Conservation (phyloP, 2,797 vertebrate species). For the Chloroceryle amazona region DNA sequence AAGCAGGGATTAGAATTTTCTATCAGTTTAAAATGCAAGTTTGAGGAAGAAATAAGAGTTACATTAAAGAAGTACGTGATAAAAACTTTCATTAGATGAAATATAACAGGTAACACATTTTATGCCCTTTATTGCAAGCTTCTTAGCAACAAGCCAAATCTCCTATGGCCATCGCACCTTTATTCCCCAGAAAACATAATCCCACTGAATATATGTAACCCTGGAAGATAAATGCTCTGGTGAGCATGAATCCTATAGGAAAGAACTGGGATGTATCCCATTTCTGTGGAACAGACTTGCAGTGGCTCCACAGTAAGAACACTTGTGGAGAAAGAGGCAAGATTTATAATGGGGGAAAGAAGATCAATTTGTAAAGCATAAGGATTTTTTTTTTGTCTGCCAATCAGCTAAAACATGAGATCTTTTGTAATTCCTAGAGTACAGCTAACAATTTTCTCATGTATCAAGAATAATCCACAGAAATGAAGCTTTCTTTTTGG, state of each 20-base stretch:
- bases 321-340: not conserved
- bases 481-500: not conserved
- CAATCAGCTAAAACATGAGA: not conserved
- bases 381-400: not conserved
- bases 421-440: not conserved
- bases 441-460: not conserved
- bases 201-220: not conserved
- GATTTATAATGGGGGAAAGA: not conserved
- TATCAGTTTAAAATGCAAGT: not conserved
- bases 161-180: not conserved
- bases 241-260: not conserved
- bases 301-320: not conserved
- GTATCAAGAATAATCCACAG: not conserved
- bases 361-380: not conserved
- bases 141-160: not conserved
- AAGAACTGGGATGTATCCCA: not conserved
- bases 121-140: not conserved
- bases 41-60: not conserved
- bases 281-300: not conserved
- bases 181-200: not conserved
- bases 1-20: not conserved
- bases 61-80: not conserved
- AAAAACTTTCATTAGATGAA: not conserved
- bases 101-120: not conserved
- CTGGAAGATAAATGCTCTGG: accelerated